A percentile compares a stretch with the other conserved stretches of the same genome.
These are phyloP conservation scores for Artemia franciscana DNA, from an alignment of 1,140 invertebrate species.

Conservation along the genomic window DNA sequence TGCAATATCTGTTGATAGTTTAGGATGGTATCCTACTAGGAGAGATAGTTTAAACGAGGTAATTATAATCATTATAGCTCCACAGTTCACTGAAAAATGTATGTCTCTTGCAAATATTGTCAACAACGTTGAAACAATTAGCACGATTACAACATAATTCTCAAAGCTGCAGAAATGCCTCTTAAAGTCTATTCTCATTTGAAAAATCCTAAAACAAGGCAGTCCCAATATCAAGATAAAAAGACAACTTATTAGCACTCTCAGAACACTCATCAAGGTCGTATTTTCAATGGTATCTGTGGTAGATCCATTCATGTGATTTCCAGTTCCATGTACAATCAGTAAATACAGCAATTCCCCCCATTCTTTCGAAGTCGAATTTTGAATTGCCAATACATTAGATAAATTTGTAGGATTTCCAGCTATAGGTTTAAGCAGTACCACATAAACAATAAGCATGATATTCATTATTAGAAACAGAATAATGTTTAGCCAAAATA, in stretches of 20 bases:
- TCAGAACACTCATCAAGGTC: constrained; percentile 17
- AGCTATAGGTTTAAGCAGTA: constrained; percentile 23
- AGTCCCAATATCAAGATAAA: constrained; percentile 26
- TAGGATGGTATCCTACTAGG: constrained; percentile 43
- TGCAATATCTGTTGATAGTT: constrained; percentile 45
- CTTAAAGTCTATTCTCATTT: constrained; percentile 33
- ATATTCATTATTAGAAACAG: constrained; percentile 43
- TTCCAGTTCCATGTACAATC: too few relatives aligned
- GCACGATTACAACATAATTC: constrained; percentile 37
- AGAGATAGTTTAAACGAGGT: constrained; percentile 47
- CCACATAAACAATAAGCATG: constrained; percentile 36
- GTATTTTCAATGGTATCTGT: constrained; percentile 10
- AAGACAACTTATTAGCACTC: constrained; percentile 16
- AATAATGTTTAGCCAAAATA: constrained; percentile 41
- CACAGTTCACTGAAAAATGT: constrained; percentile 26
- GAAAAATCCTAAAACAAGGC: constrained; percentile 36
- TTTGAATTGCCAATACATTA: too few relatives aligned
- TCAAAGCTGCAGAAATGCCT: constrained; percentile 36
- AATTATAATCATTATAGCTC: constrained; percentile 39
- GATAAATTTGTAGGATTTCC: too few relatives aligned
- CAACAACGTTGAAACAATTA: constrained; percentile 32
- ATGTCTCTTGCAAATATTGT: constrained; percentile 27
- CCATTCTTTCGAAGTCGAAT: too few relatives aligned
- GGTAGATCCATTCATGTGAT: constrained; percentile 15
- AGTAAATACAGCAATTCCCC: too few relatives aligned